Percentiles rank a stretch among this genome's conserved stretches.
These are phyloP conservation scores for Mesitornis unicolor DNA, from an alignment of 2,113 vertebrate genomes.

Conservation along the genomic window DNA sequence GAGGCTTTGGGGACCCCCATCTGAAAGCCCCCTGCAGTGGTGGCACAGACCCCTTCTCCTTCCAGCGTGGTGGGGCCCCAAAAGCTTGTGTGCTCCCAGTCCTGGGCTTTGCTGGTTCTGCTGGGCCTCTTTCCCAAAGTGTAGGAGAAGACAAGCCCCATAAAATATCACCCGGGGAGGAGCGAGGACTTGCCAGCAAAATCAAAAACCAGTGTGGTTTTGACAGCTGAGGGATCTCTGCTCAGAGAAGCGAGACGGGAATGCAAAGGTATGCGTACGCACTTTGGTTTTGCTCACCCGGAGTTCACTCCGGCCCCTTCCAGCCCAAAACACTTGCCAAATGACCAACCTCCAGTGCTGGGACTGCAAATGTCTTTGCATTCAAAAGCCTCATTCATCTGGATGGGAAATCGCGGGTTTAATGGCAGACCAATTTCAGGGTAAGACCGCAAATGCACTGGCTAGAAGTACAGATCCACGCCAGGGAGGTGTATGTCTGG, in stretches of 20 bases:
- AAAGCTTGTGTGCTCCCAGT: not conserved
- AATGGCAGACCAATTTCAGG: not conserved
- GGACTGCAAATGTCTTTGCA: not conserved
- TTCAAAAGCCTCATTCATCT: not conserved
- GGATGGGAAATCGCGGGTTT: not conserved
- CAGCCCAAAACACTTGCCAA: not conserved
- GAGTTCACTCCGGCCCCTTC: not conserved
- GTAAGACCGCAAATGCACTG: not conserved
- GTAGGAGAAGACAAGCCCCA: not conserved
- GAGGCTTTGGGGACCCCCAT: not conserved
- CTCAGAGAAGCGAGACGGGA: not conserved
- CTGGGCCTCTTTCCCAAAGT: fast-evolving
- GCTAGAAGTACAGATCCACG: too few relatives aligned
- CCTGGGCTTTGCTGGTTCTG: not conserved
- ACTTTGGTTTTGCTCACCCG: not conserved
- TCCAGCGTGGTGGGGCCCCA: not conserved
- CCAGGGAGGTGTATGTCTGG: not conserved
- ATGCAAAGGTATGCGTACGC: fast-evolving
- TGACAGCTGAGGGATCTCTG: not conserved
- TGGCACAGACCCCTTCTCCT: not conserved
- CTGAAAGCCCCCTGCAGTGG: fast-evolving
- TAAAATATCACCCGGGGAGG: not conserved
- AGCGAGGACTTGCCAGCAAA: not conserved
- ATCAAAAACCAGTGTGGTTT: not conserved
- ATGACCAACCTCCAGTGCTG: not conserved